These are phyloP conservation scores for Gnathonemus longibarbis DNA, from an alignment of 2,113 vertebrate species.

Conservation along the genomic window DNA sequence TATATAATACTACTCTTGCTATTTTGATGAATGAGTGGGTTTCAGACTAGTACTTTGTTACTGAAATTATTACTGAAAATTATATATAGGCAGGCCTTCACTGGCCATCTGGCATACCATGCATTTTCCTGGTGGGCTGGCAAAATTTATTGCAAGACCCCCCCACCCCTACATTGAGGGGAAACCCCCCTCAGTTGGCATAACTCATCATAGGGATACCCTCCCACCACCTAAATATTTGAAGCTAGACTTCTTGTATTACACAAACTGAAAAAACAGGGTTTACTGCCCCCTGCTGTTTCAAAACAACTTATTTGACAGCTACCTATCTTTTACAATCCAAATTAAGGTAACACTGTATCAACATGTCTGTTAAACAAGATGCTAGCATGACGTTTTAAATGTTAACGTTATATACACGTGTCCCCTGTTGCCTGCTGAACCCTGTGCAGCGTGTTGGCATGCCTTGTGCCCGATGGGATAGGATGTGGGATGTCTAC, in stretches of 20 bases:
- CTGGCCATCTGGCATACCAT: not conserved
- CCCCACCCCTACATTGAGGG: not conserved
- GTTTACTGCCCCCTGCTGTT: conserved; percentile 65
- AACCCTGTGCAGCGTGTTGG: not conserved
- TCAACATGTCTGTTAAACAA: not conserved
- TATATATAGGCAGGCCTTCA: not conserved
- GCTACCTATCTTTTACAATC: not conserved
- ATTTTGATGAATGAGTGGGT: not conserved
- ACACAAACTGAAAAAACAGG: conserved; percentile 35
- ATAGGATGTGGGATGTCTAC: not conserved
- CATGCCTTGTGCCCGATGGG: not conserved
- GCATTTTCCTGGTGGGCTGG: not conserved
- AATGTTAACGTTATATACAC: not conserved
- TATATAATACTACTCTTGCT: not conserved
- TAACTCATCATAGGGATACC: not conserved
- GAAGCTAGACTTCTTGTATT: not conserved
- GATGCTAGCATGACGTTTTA: not conserved
- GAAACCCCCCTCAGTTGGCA: not conserved
- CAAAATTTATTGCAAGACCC: not conserved
- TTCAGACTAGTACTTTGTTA: not conserved
- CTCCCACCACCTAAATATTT: not conserved
- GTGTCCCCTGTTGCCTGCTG: not conserved
- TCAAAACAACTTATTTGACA: conserved; percentile 33
- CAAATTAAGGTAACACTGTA: not conserved
- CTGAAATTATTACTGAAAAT: not conserved